Conservation (phyloP, 2,113 vertebrate species). For the Ramphastos sulfuratus region DNA sequence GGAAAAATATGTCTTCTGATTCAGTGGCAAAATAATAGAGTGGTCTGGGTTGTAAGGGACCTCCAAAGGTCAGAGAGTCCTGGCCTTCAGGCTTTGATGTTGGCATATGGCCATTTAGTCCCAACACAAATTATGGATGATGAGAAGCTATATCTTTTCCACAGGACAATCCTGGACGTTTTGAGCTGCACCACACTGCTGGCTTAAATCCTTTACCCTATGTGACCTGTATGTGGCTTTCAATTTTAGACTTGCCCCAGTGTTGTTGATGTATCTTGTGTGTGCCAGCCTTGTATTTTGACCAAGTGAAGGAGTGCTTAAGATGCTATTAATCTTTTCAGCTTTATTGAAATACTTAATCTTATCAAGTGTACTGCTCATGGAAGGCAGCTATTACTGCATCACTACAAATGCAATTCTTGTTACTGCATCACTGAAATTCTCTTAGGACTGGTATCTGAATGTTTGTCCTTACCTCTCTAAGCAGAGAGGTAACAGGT, state of each 20-base stretch:
- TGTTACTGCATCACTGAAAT: not conserved
- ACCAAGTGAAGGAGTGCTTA: not conserved
- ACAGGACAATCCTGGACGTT: not conserved
- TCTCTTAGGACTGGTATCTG: not conserved
- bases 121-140: not conserved
- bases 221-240: not conserved
- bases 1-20: not conserved
- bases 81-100: not conserved
- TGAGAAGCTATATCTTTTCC: not conserved
- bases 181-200: not conserved
- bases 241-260: not conserved
- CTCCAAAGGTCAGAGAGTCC: not conserved
- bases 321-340: not conserved
- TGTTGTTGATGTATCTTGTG: fast-evolving
- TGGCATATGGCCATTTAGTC: not conserved
- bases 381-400: not conserved
- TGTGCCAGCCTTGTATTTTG: not conserved
- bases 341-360: not conserved
- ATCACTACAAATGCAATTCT: not conserved
- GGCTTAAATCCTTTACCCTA: not conserved
- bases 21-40: not conserved
- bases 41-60: too few species aligned
- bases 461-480: not conserved
- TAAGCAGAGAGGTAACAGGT: not conserved
- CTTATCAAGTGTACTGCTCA: not conserved